phyloP scores from a whole-genome alignment of 2,113 vertebrate species.

The Lepus americanus region DNA sequence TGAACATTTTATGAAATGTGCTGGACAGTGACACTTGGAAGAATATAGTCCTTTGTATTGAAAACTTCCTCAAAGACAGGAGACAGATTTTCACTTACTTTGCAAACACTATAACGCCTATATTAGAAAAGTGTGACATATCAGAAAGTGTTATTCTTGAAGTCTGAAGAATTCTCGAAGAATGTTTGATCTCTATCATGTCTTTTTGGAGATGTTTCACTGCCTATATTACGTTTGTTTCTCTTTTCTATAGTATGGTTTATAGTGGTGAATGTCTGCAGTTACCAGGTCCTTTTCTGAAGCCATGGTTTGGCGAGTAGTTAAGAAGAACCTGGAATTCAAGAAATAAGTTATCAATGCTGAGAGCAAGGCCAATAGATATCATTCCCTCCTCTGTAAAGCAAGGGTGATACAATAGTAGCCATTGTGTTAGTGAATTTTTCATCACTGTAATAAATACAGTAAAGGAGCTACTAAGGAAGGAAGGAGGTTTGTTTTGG shows the following conservation, averaged over 20 bases:
- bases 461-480: too few relatives aligned
- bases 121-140: neutral
- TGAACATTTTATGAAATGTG: neutral
- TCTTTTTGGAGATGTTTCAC: neutral
- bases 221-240: neutral
- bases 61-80: neutral
- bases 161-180: neutral
- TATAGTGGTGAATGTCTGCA: neutral
- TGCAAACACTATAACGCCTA: neutral
- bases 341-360: neutral
- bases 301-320: neutral
- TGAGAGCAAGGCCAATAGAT: neutral
- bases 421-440: too few relatives aligned
- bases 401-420: neutral
- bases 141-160: neutral
- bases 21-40: neutral
- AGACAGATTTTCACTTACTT: neutral
- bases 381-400: neutral
- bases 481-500: too few relatives aligned
- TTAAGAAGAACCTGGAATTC: neutral
- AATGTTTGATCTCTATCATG: neutral
- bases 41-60: neutral
- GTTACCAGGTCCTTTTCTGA: neutral
- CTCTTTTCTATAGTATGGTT: neutral
- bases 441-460: too few relatives aligned